Base-by-base conservation (phyloP, 2,888 invertebrate species). In the Cenopis cana region DNA sequence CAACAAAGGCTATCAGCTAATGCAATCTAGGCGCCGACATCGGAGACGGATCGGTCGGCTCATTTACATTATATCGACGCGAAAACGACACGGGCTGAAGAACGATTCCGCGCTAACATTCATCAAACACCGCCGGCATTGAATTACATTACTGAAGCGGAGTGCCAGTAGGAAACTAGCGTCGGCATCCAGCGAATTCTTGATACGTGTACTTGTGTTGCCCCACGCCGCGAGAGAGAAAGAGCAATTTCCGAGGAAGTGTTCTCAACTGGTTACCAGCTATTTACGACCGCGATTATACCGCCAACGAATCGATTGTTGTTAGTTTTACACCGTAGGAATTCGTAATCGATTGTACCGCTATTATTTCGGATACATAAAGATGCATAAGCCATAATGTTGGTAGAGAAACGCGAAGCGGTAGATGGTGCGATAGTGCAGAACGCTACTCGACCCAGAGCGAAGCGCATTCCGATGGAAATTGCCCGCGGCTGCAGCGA, bases 391-490 rank as follows among this genome's bases (percentile, higher is more conserved):
- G 50, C 49, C 18, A 29, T 65, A 59, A 62, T 50, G 52, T 69
- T 65, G 52, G 54, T 38, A 65, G 69, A 60, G 65, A 66, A 65
- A 60, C 66, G 70, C 57, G 54, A 62, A 52, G 59, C 69, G 57
- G 69, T 59, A 70, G 70, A 70, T 70, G 65, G 65, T 70, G 75
- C 75, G 89, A 90, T 91, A 89, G 82, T 77, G 79, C 82, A 85
- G 85, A 86, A 87, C 86, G 88, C 86, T 88, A 89, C 79, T 83
- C 69, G 73, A 74, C 75, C 74, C 71, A 74, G 69, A 74, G 75
- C 78, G 80, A 79, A 80, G 79, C 80, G 84, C 89, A 88, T 87
- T 86, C 89, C 87, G 81, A 85, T 86, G 84, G 85, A 88, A 88
- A 89, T 89, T 87, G 87, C 88, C 82, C 76, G 83, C 81, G 83